A percentile compares a stretch with the other conserved stretches of the same genome.
Evolutionary conservation across 2,113 vertebrate genomes (phyloP).

Genomic region (Crypturellus undulatus): DNA sequence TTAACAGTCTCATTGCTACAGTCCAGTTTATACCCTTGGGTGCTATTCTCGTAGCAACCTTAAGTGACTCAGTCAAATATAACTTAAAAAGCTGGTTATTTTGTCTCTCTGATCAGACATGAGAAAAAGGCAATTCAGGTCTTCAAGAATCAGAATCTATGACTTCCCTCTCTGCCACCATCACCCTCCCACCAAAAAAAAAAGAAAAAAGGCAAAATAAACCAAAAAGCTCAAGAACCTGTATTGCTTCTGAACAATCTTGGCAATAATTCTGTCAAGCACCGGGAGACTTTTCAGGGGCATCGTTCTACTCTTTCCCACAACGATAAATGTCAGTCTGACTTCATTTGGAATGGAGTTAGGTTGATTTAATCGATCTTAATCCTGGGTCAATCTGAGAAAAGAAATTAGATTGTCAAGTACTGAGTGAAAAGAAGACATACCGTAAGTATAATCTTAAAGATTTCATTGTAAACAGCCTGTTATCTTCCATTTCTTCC

Average conservation of each 20-base stretch:
- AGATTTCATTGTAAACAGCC: neutral
- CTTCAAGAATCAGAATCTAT: neutral
- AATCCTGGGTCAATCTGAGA: neutral
- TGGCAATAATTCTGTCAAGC: neutral
- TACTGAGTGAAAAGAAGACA: neutral
- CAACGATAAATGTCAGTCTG: neutral
- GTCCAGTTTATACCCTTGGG: neutral
- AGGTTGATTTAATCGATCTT: slow-evolving; percentile 30
- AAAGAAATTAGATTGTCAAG: slow-evolving; percentile 10
- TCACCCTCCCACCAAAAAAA: too few species aligned
- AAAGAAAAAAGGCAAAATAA: too few species aligned
- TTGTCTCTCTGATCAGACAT: neutral
- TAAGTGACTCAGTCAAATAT: neutral
- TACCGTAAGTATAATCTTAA: neutral
- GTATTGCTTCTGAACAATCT: neutral
- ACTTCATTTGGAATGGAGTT: neutral
- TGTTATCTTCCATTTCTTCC: neutral
- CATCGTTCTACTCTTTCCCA: neutral
- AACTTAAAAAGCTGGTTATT: neutral
- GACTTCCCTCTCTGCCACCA: neutral
- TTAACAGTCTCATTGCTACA: neutral
- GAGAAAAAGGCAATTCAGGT: neutral
- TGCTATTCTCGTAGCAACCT: neutral
- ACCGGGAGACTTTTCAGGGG: neutral
- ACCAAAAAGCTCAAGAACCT: neutral